These are phyloP conservation scores for Donacobius atricapilla DNA, from an alignment of 2,113 vertebrate species.

Conservation along the genomic window DNA sequence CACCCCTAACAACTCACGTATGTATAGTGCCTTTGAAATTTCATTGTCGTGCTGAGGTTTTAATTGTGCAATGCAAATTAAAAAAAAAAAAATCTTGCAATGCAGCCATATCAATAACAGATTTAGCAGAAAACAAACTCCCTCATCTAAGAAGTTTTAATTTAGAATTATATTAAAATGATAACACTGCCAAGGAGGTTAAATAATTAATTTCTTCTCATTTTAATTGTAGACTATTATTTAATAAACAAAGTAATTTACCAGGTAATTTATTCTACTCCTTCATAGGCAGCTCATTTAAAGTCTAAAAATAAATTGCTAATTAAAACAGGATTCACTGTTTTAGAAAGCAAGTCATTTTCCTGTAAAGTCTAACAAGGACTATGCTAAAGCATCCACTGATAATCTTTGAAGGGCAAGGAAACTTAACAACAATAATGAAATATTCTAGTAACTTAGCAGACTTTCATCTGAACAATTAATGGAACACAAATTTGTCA, in stretches of 20 bases:
- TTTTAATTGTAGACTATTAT: constrained; percentile 72
- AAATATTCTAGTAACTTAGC: constrained; percentile 26
- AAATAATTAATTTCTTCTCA: constrained; percentile 70
- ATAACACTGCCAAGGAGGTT: constrained; percentile 58
- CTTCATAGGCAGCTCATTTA: constrained; percentile 58
- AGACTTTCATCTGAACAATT: constrained; percentile 32
- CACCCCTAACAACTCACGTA: not conserved
- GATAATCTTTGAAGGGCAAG: constrained; percentile 38
- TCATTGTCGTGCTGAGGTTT: constrained; percentile 60
- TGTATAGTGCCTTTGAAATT: constrained; percentile 4
- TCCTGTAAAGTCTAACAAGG: constrained; percentile 41
- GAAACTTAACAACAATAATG: constrained; percentile 3
- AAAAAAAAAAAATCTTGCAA: constrained; percentile 69
- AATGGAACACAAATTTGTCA: not conserved
- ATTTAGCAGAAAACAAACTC: constrained; percentile 57
- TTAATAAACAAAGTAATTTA: constrained; percentile 73
- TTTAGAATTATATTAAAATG: constrained; percentile 72
- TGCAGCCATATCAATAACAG: constrained; percentile 69
- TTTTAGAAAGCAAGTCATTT: constrained; percentile 66
- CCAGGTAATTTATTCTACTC: constrained; percentile 67
- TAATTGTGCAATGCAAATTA: constrained; percentile 76
- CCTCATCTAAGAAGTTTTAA: constrained; percentile 57
- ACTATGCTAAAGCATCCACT: not conserved
- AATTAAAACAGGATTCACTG: constrained; percentile 64
- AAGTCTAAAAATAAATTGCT: constrained; percentile 69